phyloP scores from a whole-genome alignment of 2,797 vertebrate genomes.

The Propithecus deckenii region DNA sequence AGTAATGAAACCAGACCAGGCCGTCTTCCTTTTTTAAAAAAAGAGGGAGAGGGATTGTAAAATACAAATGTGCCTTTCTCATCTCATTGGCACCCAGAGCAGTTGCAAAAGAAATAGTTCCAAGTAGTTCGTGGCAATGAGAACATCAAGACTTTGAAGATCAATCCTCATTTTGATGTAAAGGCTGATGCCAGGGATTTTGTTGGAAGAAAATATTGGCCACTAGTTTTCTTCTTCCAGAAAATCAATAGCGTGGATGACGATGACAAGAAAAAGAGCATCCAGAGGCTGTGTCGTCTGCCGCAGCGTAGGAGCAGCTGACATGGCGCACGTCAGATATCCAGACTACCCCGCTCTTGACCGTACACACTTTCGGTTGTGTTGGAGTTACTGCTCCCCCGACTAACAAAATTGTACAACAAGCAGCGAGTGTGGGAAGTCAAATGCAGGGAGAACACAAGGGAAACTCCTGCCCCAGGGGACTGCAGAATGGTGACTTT shows the following conservation, averaged over 20 bases:
- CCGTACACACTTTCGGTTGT: fast-evolving
- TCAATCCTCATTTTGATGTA: neutral
- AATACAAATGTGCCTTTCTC: neutral
- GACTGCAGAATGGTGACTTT: neutral
- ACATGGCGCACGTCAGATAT: fast-evolving
- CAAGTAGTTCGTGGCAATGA: neutral
- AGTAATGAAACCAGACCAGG: neutral
- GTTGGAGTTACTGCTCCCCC: neutral
- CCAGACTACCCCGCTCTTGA: neutral
- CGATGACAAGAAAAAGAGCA: neutral
- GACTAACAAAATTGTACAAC: neutral
- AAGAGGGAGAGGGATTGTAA: too few relatives aligned
- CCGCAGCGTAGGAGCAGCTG: neutral
- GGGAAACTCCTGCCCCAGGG: neutral
- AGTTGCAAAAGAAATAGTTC: neutral
- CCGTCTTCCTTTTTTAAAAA: neutral
- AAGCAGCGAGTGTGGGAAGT: neutral
- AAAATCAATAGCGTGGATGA: neutral
- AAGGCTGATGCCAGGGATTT: neutral
- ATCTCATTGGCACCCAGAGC: neutral
- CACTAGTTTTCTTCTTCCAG: neutral
- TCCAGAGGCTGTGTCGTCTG: neutral
- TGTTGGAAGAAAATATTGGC: neutral
- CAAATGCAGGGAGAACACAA: neutral
- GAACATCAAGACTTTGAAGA: neutral